Conservation (phyloP, 2,888 invertebrate genomes). For the Crioceris asparagi region DNA sequence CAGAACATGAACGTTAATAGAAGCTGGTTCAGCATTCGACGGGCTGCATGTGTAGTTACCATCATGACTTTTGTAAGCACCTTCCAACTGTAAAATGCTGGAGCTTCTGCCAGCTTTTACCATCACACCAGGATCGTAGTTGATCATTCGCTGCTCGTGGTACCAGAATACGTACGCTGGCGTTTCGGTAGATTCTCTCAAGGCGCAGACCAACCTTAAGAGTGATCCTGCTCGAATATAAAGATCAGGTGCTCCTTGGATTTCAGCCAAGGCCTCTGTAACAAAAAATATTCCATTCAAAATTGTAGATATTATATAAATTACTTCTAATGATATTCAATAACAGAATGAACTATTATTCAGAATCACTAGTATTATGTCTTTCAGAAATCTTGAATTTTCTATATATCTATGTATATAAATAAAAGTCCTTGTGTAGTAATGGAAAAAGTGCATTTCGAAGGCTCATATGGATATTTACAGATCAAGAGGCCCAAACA, state of each 20-base stretch:
- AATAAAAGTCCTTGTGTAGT: too few species aligned
- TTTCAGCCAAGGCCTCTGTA: conserved; percentile 47
- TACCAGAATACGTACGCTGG: conserved; percentile 53
- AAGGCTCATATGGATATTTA: too few species aligned
- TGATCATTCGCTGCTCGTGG: conserved; percentile 51
- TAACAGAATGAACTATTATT: too few species aligned
- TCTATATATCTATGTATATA: too few species aligned
- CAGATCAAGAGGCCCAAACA: too few species aligned
- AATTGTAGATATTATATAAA: conserved; percentile 2
- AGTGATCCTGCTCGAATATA: conserved; percentile 49
- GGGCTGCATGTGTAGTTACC: conserved; percentile 64
- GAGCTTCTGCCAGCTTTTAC: conserved; percentile 47
- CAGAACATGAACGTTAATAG: conserved; percentile 58
- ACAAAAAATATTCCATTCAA: too few species aligned
- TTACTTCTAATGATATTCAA: too few species aligned
- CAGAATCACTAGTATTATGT: too few species aligned
- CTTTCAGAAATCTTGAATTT: too few species aligned
- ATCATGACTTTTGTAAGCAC: conserved; percentile 49
- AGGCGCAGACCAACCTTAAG: conserved; percentile 46
- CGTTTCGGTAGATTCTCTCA: conserved; percentile 46
- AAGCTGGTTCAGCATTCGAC: conserved; percentile 53
- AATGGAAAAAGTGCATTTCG: too few species aligned
- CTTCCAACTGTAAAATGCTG: conserved; percentile 57
- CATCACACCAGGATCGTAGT: conserved; percentile 47
- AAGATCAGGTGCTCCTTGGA: conserved; percentile 49